These are phyloP conservation scores for Lepidurus arcticus DNA, from an alignment of 1,140 invertebrate species.

Conservation along the genomic window DNA sequence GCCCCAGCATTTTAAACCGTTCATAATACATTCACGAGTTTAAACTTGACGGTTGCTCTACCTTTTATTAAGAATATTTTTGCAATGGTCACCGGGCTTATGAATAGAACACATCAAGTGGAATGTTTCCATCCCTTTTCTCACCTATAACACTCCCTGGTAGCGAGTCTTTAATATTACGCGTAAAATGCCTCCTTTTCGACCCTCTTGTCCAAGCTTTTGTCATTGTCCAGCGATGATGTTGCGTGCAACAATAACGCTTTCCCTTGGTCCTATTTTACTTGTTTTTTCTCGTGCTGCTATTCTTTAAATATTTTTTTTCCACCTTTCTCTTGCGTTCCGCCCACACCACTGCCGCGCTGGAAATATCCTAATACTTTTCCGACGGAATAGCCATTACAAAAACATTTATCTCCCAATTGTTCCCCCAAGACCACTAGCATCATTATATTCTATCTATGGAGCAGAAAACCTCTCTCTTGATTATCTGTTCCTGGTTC, in stretches of 20 bases:
- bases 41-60: too few species aligned
- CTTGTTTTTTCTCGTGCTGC: background rate
- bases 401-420: conserved; percentile 22
- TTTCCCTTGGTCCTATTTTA: background rate
- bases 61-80: background rate
- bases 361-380: conserved; percentile 11
- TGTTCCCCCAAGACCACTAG: background rate
- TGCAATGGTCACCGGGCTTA: background rate
- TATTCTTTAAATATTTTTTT: background rate
- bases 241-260: conserved; percentile 8
- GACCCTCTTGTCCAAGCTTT: conserved; percentile 8
- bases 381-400: conserved; percentile 8
- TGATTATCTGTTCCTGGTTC: background rate
- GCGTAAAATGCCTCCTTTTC: background rate
- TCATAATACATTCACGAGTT: too few species aligned
- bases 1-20: too few species aligned
- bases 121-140: background rate
- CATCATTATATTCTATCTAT: conserved; percentile 1
- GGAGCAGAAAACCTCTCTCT: background rate
- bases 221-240: conserved; percentile 10
- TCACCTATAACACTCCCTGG: background rate
- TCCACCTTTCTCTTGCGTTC: background rate
- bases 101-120: background rate
- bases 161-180: background rate
- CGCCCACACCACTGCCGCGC: background rate